phyloP scores from a whole-genome alignment of 2,888 invertebrate genomes.

The Perithous albicinctus region DNA sequence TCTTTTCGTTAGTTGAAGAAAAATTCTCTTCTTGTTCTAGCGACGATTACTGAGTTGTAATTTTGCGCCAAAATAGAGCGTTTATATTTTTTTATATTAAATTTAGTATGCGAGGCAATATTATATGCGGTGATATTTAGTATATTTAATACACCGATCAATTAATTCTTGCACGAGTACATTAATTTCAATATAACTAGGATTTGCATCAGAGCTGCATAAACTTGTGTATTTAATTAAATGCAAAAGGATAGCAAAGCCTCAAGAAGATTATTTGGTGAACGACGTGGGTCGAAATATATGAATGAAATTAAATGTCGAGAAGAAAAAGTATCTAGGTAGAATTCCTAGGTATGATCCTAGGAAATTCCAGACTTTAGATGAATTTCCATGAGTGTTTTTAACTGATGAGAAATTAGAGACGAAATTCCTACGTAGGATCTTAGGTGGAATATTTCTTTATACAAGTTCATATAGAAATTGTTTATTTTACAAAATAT shows the following conservation, averaged over 20 bases:
- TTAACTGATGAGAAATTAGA: neutral
- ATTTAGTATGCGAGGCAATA: neutral
- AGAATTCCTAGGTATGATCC: neutral
- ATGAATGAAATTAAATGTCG: neutral
- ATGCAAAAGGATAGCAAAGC: neutral
- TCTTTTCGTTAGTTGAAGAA: neutral
- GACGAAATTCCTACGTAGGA: neutral
- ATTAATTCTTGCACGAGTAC: neutral
- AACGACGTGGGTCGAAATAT: neutral
- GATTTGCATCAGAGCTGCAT: neutral
- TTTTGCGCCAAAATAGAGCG: no score
- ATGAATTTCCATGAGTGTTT: neutral
- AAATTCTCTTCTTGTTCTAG: neutral
- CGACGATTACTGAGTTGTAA: no score
- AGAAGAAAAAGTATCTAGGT: neutral
- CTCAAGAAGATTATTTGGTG: neutral
- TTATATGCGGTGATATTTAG: neutral
- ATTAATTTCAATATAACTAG: neutral
- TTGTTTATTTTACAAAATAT: no score
- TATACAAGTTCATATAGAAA: neutral
- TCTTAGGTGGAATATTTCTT: neutral
- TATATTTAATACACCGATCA: neutral
- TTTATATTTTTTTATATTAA: neutral
- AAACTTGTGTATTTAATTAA: neutral
- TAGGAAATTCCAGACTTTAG: neutral